phyloP scores from a whole-genome alignment of 2,888 invertebrate genomes.

The Ormyrus labotus region DNA sequence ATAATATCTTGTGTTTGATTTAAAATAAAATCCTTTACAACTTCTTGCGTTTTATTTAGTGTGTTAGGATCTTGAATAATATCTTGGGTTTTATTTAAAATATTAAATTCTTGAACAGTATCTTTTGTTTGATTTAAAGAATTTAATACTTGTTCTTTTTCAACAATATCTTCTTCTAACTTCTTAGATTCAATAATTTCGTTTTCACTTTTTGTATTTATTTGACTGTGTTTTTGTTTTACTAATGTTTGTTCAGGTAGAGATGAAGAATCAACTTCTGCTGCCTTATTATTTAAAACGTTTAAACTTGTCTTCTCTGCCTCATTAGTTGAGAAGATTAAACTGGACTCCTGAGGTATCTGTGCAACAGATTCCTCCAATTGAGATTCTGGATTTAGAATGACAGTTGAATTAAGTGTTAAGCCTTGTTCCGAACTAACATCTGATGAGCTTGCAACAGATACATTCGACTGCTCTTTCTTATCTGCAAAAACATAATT shows the following conservation, averaged over 20 bases:
- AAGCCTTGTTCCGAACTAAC: constrained; percentile 18
- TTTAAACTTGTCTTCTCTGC: not conserved
- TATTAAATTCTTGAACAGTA: constrained; percentile 8
- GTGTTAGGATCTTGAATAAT: not conserved
- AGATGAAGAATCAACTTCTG: not conserved
- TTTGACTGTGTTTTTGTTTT: too few species aligned
- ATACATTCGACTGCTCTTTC: constrained; percentile 4
- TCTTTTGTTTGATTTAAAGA: not conserved
- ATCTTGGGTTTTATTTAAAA: constrained; percentile 14
- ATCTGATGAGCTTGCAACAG: not conserved
- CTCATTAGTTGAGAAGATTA: not conserved
- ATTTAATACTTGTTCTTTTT: not conserved
- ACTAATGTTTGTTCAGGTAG: too few species aligned
- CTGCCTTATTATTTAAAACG: too few species aligned
- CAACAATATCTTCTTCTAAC: not conserved
- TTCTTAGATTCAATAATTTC: not conserved
- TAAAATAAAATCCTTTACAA: not conserved
- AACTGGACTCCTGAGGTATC: not conserved
- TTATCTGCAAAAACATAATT: not conserved
- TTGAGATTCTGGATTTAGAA: constrained; percentile 38
- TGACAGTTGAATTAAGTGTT: constrained; percentile 48
- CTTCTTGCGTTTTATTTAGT: constrained; percentile 4
- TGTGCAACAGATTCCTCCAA: constrained; percentile 3
- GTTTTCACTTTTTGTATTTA: not conserved
- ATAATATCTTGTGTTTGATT: not conserved